Evolutionary conservation across 2,888 invertebrate species (phyloP), one percentile per base, ranked within the genome.

Genomic region (Syritta pipiens): DNA sequence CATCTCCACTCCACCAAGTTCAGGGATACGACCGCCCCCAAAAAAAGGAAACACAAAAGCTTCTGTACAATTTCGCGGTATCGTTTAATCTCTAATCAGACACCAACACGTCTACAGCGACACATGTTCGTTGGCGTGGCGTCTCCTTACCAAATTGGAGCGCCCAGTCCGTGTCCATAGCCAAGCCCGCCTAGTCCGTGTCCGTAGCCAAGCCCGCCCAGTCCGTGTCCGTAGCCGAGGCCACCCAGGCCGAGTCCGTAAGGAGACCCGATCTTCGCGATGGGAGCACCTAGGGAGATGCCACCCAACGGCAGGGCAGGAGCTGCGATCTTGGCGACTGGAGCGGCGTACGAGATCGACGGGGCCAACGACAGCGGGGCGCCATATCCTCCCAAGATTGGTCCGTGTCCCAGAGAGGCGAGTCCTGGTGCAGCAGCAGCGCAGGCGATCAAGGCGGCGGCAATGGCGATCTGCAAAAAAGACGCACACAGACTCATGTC

Each of bases 371-470:
- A 82, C 69, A 83, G 59, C 22, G 79, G 81, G 9, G 82, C 49
- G 1, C 40, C 76, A 46, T 62, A 69, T 60, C 69, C 69, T 12
- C 76, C 62, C 48, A 81, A 53, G 10, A 77, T 77, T 2, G 72
- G 62, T 62, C 82, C 82, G 72, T 67, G 81, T 55, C 82, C 83
- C 10, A 79, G 60, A 20, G 81, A 71, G 19, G 81, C 81, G 20
- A 74, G 85, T 82, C 88, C 88, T 82, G 88, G 88, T 83, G 86
- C 86, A 63, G 87, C 88, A 49, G 83, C 83, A 79, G 81, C 86
- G 76, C 85, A 83, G 71, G 86, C 87, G 71, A 86, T 68, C 69
- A 86, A 83, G 74, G 84, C 85, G 44, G 84, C 82, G 59, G 84
- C 83, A 30, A 87, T 82, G 60, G 85, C 71, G 49, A 87, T 81